phyloP scores from a whole-genome alignment of 2,797 vertebrate species.

The Poeciliopsis turneri region DNA sequence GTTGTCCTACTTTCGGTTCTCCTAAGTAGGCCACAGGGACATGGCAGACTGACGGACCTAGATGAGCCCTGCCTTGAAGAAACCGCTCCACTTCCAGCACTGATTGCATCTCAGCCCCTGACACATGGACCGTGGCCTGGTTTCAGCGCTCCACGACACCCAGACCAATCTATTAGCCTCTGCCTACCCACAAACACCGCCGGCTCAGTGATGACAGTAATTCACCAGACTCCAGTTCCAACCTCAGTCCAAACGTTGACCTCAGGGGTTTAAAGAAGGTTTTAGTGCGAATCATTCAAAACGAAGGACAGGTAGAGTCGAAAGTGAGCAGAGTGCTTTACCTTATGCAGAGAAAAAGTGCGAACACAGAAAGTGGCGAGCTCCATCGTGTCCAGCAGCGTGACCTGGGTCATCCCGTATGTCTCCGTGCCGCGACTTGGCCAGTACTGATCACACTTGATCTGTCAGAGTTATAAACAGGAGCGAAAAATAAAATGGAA shows the following conservation, averaged over 20 bases:
- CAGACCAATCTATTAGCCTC: constrained; percentile 54
- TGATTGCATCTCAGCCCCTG: constrained; percentile 63
- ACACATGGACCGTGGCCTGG: constrained; percentile 59
- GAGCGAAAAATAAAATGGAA: background rate
- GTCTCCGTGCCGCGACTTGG: constrained; percentile 93
- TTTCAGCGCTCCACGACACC: constrained; percentile 47
- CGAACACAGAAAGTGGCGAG: constrained; percentile 95
- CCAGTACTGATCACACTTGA: constrained; percentile 99
- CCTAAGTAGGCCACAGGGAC: constrained; percentile 73
- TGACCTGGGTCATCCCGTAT: constrained; percentile 93
- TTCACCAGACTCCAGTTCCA: constrained; percentile 21
- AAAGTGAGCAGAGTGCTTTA: constrained; percentile 52
- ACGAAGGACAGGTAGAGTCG: constrained; percentile 21
- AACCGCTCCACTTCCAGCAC: constrained; percentile 64
- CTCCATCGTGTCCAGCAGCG: constrained; percentile 94
- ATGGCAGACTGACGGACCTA: constrained; percentile 53
- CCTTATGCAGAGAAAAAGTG: constrained; percentile 96
- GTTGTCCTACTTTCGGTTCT: constrained; percentile 72
- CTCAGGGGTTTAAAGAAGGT: constrained; percentile 30
- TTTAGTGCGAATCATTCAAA: constrained; percentile 9
- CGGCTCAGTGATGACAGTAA: constrained; percentile 17
- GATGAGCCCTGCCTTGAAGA: constrained; percentile 61
- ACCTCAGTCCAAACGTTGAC: constrained; percentile 23
- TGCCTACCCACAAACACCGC: constrained; percentile 13
- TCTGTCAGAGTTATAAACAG: constrained; percentile 68